These are phyloP conservation scores for Nasalis larvatus DNA, from an alignment of 2,113 vertebrate species.

Conservation along the genomic window DNA sequence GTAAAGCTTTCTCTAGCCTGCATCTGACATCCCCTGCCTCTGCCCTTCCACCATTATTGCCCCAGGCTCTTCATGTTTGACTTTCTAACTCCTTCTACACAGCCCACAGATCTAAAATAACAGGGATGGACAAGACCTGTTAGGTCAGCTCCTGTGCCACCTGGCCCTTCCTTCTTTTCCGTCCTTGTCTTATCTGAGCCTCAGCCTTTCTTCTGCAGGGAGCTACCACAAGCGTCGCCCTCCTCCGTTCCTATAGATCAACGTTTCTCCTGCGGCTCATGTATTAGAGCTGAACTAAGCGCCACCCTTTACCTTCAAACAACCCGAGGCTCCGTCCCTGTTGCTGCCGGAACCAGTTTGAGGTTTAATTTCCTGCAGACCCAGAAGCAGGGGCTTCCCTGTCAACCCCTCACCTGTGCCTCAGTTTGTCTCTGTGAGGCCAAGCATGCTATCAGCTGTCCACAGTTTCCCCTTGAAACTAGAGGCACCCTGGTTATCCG, in stretches of 20 bases:
- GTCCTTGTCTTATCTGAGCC: constrained; percentile 43
- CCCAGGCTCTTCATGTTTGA: constrained; percentile 60
- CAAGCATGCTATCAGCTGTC: accelerated
- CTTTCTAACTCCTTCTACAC: neutral
- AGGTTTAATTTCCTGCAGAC: constrained; percentile 61
- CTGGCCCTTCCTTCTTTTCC: neutral
- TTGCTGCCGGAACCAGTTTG: constrained; percentile 10
- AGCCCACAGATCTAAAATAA: constrained; percentile 42
- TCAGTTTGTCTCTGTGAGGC: neutral
- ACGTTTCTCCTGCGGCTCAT: neutral
- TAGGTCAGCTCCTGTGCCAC: neutral
- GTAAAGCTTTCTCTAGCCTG: neutral
- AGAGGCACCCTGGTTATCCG: accelerated
- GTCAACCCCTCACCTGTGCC: accelerated
- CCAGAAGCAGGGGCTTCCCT: neutral
- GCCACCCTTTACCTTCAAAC: constrained; percentile 51
- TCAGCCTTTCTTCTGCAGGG: constrained; percentile 52
- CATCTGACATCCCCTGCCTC: neutral
- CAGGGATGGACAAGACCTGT: neutral
- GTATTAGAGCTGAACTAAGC: constrained; percentile 41
- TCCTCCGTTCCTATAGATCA: constrained; percentile 13
- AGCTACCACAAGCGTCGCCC: neutral
- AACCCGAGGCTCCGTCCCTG: neutral
- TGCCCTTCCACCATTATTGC: neutral
- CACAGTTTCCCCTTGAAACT: neutral